Evolutionary conservation across 2,888 invertebrate genomes (phyloP).

Genomic region (Perizoma affinitatum): DNA sequence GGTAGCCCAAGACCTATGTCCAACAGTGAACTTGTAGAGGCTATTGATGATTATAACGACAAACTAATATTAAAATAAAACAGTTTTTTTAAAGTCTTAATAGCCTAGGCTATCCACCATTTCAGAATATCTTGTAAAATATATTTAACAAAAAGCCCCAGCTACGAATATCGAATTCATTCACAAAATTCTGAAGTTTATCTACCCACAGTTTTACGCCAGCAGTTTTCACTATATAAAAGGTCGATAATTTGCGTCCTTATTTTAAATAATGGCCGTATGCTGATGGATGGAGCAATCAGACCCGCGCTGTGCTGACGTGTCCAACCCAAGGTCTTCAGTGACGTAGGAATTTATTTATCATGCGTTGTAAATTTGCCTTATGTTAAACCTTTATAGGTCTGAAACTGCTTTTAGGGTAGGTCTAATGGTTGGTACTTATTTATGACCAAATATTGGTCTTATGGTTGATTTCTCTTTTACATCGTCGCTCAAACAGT

Average conservation of each 20-base stretch:
- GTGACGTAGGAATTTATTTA: constrained; percentile 73
- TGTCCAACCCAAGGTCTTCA: constrained; percentile 55
- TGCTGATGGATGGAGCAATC: constrained; percentile 79
- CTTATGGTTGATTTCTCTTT: no score
- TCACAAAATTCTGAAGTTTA: constrained; percentile 11
- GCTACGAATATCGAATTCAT: constrained; percentile 5
- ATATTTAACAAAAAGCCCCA: no score
- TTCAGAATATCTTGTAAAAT: no score
- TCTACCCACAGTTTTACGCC: constrained; percentile 19
- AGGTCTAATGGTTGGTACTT: no score
- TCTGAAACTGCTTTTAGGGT: constrained; percentile 7
- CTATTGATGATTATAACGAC: no score
- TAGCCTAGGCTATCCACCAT: no score
- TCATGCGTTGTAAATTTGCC: constrained; percentile 72
- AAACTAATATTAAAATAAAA: no score
- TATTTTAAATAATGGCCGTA: constrained; percentile 49
- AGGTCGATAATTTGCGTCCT: constrained; percentile 28
- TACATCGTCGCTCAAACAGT: no score
- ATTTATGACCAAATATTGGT: no score
- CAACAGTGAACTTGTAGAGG: no score
- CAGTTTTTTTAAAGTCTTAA: no score
- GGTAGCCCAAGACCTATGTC: no score
- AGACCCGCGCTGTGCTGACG: constrained; percentile 73
- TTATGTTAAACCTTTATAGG: constrained; percentile 55
- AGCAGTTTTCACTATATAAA: constrained; percentile 27